Percentiles rank a stretch among this genome's conserved stretches.
phyloP scores from a whole-genome alignment of 1,140 invertebrate genomes.

The Physella acuta region DNA sequence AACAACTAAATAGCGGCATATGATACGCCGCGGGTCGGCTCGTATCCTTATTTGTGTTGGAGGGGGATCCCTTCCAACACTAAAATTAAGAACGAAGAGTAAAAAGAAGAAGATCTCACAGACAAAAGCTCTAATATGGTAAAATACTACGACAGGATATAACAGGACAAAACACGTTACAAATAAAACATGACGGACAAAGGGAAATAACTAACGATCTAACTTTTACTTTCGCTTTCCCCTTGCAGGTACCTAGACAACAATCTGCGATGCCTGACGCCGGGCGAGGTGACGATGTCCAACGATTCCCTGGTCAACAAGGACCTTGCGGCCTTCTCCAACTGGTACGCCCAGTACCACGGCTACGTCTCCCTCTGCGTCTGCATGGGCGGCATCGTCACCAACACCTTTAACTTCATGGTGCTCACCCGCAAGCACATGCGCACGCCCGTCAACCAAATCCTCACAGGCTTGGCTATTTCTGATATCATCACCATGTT shows the following conservation, averaged over 20 bases:
- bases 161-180: no score
- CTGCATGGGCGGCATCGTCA: slow-evolving; percentile 84
- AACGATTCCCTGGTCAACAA: slow-evolving; percentile 27
- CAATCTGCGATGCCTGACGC: slow-evolving; percentile 28
- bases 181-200: no score
- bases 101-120: no score
- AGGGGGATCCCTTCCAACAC: no score
- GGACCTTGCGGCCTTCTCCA: slow-evolving; percentile 44
- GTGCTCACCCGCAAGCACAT: slow-evolving; percentile 85
- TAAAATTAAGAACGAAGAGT: no score
- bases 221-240: not conserved
- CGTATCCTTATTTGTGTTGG: no score
- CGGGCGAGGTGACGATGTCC: slow-evolving; percentile 10
- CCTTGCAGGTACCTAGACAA: slow-evolving; percentile 38
- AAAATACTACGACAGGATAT: no score
- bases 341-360: slow-evolving; percentile 65
- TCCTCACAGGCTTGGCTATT: slow-evolving; percentile 80
- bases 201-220: no score
- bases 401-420: slow-evolving; percentile 85
- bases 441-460: slow-evolving; percentile 80
- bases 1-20: no score
- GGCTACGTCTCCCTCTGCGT: slow-evolving; percentile 74
- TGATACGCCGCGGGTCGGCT: no score
- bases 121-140: no score
- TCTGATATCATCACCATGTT: slow-evolving; percentile 86